Base-by-base conservation (phyloP, 2,888 invertebrate genomes). In the Odontocolon sp. region DNA sequence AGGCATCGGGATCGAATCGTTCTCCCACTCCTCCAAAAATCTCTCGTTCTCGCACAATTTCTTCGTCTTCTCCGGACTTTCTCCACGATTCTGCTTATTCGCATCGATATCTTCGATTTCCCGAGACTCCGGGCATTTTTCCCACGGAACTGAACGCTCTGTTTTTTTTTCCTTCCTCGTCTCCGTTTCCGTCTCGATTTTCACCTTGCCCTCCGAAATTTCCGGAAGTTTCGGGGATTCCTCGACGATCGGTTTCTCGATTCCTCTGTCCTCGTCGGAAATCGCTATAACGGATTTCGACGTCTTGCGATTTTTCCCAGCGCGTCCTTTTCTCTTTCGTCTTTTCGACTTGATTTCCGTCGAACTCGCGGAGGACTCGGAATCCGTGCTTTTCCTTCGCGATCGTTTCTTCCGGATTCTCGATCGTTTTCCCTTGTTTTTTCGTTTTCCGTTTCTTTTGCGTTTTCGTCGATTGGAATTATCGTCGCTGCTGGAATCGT, bases 401-500 rank as follows among this genome's bases (percentile, higher is more conserved):
- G 70, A 83, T 9, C 86, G 86, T 52, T 87, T 90, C 18, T 84
- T 87, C 21, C 84, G 84, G 28, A 80, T 82, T 6, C 79, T 86
- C 3, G 80, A 76, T 4, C 83, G 82, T 40, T 86, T 89, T 0
- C 83, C 80, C 66, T 86, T 88, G 70, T 83, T 88, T 52, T 84
- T 87, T 14, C 78, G 81, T 56, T 84, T 87, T 3, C 82, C 84
- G 21, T 80, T 86, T 57, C 82, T 85, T 54, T 83, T 86, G 0
- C 79, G 80, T 33, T 84, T 80, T 57, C 54, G 76, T 80, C 4
- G 85, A 11, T 80, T 83, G 2, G 81, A 80, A 40, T 82, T 84
- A n/a, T 86, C 86, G 2, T 86, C 87, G 36, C 85, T 88, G 42
- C 85, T 86, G 0, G 80, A 81, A 5, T 84, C 84, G 5, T 85